Evolutionary conservation across 2,113 vertebrate species (phyloP), one percentile per base, ranked within the genome.

Genomic region (Podarcis raffonei): DNA sequence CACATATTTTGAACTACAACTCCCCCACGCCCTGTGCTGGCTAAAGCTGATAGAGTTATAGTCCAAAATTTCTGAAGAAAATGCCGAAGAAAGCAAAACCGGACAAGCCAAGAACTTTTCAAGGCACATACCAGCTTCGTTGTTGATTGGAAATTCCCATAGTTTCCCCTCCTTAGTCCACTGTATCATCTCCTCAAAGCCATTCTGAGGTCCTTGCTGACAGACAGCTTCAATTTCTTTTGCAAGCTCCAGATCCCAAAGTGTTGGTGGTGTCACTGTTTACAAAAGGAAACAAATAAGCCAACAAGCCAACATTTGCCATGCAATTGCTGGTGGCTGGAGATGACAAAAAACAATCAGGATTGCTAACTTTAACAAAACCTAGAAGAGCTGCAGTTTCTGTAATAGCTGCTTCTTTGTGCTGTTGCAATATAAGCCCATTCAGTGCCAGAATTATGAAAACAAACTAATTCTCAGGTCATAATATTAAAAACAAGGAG

Each of bases 161-260:
- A 99, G 91, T 90, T 97, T 99, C 27, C 98, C 98, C 13, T 99
- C 98, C 94, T 97, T 98, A 7, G 98, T 99, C 99, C 98, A 99
- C 95, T 98, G 96, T 90, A 99, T 98, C 98, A 99, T 98, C 93
- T 99, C 98, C 89, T 99, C 98, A 95, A 99, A 97, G n/a, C 97
- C 97, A 0, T 99, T 99, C 13, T 95, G 96, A n/a, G 97, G 97
- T 53, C 87, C 91, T 59, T 97, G 97, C 25, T 97, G 95, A 68
- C 88, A 92, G 3, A 94, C 27, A 48, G 89, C 77, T 20, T 96
- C 97, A 77, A 99, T 87, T 57, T 97, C 89, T 90, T 97, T 96
- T 0, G 97, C 98, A 92, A 98, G 97, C 76, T 99, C 98, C 83
- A 98, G 23, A 90, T 99, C 99, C 99, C 99, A 99, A 39, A 99